Base-by-base conservation (phyloP, 2,113 vertebrate species). In the Ascaphus truei region DNA sequence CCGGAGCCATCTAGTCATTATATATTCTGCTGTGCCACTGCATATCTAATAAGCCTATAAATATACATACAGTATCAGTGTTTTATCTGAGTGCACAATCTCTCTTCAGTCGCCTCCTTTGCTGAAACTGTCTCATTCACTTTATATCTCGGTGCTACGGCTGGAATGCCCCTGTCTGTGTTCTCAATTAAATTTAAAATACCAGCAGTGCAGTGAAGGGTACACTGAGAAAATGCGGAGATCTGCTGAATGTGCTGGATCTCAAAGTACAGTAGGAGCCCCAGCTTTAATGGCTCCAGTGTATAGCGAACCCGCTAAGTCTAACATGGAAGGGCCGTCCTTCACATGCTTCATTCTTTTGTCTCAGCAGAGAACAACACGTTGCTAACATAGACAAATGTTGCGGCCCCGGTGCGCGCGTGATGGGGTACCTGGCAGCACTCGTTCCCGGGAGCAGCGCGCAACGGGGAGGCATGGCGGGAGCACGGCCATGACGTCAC, bases 41-140 rank as follows among this genome's bases (percentile, higher is more conserved):
- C n/a, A 23, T 5, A 45, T 47, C 27, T 45, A 47, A 68, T 68
- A 45, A 15, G 18, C 39, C 56, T 57, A 57, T 66, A 56, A 66
- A 66, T 68, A 57, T 57, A 68, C 39, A 68, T 68, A n/a, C n/a
- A n/a, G n/a, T n/a, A 68, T 56, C 64, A 16, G 16, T 23, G 37
- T 29, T 56, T 43, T 55, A 43, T 57, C 36, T 45, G 51, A 31
- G 27, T 13, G 48, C 62, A 50, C n/a, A 30, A 22, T 50, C 62
- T 41, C 62, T 26, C 48, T 55, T 45, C 27, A 18, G 18, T 34
- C 27, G 12, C 62, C 26, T 7, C 41, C 48, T 68, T 33, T 31
- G 34, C 63, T 55, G 63, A 16, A 43, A 27, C 50, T 55, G 64
- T 56, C 64, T 39, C 1, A 68, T 47, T 37, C 51, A 31, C 53